Evolutionary conservation across 2,888 invertebrate species (phyloP).

Genomic region (Harpalus rubripes): DNA sequence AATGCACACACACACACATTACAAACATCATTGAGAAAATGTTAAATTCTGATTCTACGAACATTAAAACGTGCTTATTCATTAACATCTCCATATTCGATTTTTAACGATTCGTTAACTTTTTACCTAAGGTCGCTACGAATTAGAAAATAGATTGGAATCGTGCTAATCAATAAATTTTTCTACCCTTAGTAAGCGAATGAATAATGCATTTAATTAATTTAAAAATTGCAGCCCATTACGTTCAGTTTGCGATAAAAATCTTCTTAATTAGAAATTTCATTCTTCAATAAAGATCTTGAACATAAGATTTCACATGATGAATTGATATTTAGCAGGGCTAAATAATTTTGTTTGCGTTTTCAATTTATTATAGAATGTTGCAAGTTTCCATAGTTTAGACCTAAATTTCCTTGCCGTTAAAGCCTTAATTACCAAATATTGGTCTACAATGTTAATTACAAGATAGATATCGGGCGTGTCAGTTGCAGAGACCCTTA

Average conservation of each 20-base stretch:
- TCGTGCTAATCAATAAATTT: neutral
- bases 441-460: conserved; percentile 34
- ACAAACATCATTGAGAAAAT: too few species aligned
- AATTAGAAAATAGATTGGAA: neutral
- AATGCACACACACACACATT: too few species aligned
- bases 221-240: neutral
- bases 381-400: neutral
- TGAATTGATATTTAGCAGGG: neutral
- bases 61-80: too few species aligned
- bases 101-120: too few species aligned
- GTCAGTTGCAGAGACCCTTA: conserved; percentile 25
- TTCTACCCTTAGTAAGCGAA: neutral
- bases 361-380: neutral
- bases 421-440: conserved; percentile 29
- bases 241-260: neutral
- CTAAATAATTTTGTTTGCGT: neutral
- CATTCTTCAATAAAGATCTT: conserved; percentile 5
- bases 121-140: too few species aligned
- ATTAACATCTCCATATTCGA: too few species aligned
- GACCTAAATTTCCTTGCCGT: neutral
- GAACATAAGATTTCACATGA: neutral
- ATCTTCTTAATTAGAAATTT: conserved; percentile 7
- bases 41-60: too few species aligned
- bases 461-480: conserved; percentile 33
- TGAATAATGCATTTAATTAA: neutral